Evolutionary conservation across 2,113 vertebrate genomes (phyloP).

Genomic region (Halcyon senegalensis): DNA sequence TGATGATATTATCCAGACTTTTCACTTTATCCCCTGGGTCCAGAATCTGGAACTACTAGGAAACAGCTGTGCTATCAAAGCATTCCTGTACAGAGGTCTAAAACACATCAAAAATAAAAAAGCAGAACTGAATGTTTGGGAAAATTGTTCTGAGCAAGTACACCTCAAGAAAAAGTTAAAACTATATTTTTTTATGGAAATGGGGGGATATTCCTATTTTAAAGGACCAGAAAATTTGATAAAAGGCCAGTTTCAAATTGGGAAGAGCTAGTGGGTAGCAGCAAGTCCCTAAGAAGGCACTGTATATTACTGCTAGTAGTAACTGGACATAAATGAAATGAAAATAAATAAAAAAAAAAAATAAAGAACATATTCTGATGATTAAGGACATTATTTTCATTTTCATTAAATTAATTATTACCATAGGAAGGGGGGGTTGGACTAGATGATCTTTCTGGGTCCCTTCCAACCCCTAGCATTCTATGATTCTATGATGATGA

Average conservation of each 20-base stretch:
- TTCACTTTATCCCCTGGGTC: neutral
- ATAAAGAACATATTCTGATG: neutral
- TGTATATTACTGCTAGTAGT: neutral
- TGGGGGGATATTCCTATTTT: neutral
- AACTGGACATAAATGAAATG: neutral
- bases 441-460: too few species aligned
- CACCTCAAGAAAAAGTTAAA: neutral
- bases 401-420: neutral
- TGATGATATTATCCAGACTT: neutral
- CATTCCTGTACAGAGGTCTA: constrained; percentile 7
- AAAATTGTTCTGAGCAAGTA: neutral
- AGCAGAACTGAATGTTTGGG: neutral
- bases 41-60: constrained; percentile 19
- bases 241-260: neutral
- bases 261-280: neutral
- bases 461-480: too few species aligned
- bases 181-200: neutral
- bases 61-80: constrained; percentile 57
- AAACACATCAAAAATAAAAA: neutral
- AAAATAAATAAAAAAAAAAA: neutral
- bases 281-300: neutral
- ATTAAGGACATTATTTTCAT: neutral
- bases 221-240: neutral
- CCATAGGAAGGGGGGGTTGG: neutral
- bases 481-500: too few species aligned